Evolutionary conservation across 2,797 vertebrate species (phyloP), one percentile per base, ranked within the genome.

Genomic region (Apodemus agrarius): DNA sequence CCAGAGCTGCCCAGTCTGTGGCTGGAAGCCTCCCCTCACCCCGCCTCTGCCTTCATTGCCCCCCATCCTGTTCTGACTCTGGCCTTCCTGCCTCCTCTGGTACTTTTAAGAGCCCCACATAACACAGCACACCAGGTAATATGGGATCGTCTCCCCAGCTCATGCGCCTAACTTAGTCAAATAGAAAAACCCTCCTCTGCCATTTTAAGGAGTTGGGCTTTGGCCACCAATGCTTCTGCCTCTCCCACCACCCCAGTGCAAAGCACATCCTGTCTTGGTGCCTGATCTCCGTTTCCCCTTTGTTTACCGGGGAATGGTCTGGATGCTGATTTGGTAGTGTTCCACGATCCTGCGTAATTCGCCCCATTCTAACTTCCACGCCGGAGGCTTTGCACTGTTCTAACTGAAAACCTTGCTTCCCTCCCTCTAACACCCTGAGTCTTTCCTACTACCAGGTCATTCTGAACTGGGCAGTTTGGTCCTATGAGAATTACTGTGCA

Each of bases 191-290:
- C 13, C 49, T 40, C 72, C 12, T 57, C 46, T 93, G 84, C n/a
- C 14, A 31, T 4, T 1, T n/a, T 26, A 34, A 21, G 29, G 29
- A 90, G n/a, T 37, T 5, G 85, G 21, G 59, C 49, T 4, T 7
- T 8, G 37, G 61, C 22, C 2, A 7, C 31, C 82, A 74, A 54
- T 26, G 12, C 5, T 17, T 90, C 59, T 74, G 69, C 76, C 21
- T 2, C n/a, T 24, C 34, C 3, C 22, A 24, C 24, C 31, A 5
- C 82, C 40, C 29, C 0, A 12, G 80, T 0, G 1, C 26, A 69
- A n/a, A 37, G 37, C 29, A n/a, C 12, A 24, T 19, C 24, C 3
- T n/a, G 24, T 85, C 67, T 19, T 7, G 31, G 59, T 2, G n/a
- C 22, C 37, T 40, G 46, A 11, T 1, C 72, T 17, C 46, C 57